phyloP scores from a whole-genome alignment of 2,113 vertebrate species.

The Cottus gobio region DNA sequence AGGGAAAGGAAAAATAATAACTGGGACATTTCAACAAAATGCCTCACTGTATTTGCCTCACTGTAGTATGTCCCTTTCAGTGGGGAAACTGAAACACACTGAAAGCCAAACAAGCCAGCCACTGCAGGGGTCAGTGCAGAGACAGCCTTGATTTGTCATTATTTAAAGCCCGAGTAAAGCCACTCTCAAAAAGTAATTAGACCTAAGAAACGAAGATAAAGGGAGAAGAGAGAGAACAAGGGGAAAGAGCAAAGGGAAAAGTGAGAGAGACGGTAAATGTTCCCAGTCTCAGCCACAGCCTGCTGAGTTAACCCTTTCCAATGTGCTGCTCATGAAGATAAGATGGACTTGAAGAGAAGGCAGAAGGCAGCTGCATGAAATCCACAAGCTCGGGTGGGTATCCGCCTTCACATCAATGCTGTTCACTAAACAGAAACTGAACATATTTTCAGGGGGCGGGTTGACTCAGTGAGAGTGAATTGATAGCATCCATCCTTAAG shows the following conservation, averaged over 20 bases:
- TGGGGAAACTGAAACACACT: neutral
- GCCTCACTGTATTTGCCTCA: neutral
- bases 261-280: slow-evolving; percentile 53
- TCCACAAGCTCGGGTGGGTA: slow-evolving; percentile 45
- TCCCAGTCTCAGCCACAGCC: slow-evolving; percentile 56
- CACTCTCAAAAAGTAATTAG: slow-evolving; percentile 77
- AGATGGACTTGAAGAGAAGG: slow-evolving; percentile 65
- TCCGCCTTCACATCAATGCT: slow-evolving; percentile 9
- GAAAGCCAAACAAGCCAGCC: slow-evolving; percentile 25
- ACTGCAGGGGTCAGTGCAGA: slow-evolving; percentile 21
- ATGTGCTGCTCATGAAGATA: slow-evolving; percentile 76
- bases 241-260: slow-evolving; percentile 10
- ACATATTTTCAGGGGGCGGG: neutral
- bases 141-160: slow-evolving; percentile 73
- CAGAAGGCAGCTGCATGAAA: slow-evolving; percentile 30
- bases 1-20: neutral
- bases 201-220: slow-evolving; percentile 64
- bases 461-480: neutral
- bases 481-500: slow-evolving; percentile 38
- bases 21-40: neutral
- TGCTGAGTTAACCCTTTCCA: slow-evolving; percentile 75
- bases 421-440: slow-evolving; percentile 1
- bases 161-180: slow-evolving; percentile 74
- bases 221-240: slow-evolving; percentile 10
- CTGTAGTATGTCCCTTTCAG: slow-evolving; percentile 9